Conservation (phyloP, 2,888 invertebrate species). For the Thelaira solivaga region DNA sequence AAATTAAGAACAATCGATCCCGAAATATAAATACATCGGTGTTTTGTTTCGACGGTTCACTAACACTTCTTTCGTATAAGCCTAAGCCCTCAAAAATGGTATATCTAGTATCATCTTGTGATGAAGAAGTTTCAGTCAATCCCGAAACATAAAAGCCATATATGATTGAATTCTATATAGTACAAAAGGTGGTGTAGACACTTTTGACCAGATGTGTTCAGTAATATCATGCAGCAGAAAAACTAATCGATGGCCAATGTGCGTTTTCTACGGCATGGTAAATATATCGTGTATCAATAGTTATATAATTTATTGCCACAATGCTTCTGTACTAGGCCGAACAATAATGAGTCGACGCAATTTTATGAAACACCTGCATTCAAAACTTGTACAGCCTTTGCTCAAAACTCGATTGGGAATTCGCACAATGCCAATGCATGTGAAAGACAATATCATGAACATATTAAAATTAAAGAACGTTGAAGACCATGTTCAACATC, state of each 20-base stretch:
- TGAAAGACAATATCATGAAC: not conserved
- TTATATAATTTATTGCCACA: not conserved
- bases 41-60: no score
- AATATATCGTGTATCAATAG: conserved; percentile 11
- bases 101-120: no score
- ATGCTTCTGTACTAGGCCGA: conserved; percentile 14
- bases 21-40: no score
- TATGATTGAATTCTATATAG: conserved; percentile 46
- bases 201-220: conserved; percentile 27
- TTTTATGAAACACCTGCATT: conserved; percentile 5
- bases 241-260: conserved; percentile 38
- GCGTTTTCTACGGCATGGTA: conserved; percentile 29
- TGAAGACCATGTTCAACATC: no score
- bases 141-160: no score
- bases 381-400: not conserved
- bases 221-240: conserved; percentile 23
- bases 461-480: no score
- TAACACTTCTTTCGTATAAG: no score
- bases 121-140: no score
- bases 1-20: no score
- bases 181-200: conserved; percentile 46
- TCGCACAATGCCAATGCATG: not conserved
- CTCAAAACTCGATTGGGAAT: not conserved
- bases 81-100: no score
- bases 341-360: not conserved